phyloP scores from a whole-genome alignment of 2,888 invertebrate genomes.

The Proisotoma minuta region DNA sequence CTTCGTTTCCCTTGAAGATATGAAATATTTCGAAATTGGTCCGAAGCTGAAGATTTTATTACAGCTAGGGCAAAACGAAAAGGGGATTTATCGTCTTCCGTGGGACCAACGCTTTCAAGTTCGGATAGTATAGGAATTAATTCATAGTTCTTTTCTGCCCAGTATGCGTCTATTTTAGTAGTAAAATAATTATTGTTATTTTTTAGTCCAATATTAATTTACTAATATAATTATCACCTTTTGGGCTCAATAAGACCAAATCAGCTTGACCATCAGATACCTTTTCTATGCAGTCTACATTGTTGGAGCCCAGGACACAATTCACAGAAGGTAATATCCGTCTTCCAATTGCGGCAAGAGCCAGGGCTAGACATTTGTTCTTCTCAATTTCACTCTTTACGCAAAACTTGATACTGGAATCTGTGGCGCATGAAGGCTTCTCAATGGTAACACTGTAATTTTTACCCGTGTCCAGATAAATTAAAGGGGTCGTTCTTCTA shows the following conservation, averaged over 20 bases:
- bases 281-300: constrained; percentile 68
- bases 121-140: constrained; percentile 29
- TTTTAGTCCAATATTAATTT: too few species aligned
- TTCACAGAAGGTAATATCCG: constrained; percentile 63
- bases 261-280: constrained; percentile 62
- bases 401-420: constrained; percentile 57
- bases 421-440: constrained; percentile 49
- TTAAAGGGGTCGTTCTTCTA: constrained; percentile 24
- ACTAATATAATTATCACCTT: constrained; percentile 11
- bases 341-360: constrained; percentile 67
- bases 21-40: not conserved
- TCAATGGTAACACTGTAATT: constrained; percentile 50
- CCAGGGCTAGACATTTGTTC: constrained; percentile 64
- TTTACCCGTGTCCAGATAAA: constrained; percentile 21
- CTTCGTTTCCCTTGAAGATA: constrained; percentile 60
- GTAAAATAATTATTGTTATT: not conserved
- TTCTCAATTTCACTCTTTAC: constrained; percentile 62
- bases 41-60: constrained; percentile 52
- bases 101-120: constrained; percentile 21
- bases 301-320: constrained; percentile 55
- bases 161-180: constrained; percentile 11
- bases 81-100: constrained; percentile 18
- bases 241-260: constrained; percentile 53
- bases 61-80: constrained; percentile 54
- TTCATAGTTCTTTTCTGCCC: constrained; percentile 17